phyloP scores from a whole-genome alignment of 2,797 vertebrate genomes.

The Myotis daubentonii region DNA sequence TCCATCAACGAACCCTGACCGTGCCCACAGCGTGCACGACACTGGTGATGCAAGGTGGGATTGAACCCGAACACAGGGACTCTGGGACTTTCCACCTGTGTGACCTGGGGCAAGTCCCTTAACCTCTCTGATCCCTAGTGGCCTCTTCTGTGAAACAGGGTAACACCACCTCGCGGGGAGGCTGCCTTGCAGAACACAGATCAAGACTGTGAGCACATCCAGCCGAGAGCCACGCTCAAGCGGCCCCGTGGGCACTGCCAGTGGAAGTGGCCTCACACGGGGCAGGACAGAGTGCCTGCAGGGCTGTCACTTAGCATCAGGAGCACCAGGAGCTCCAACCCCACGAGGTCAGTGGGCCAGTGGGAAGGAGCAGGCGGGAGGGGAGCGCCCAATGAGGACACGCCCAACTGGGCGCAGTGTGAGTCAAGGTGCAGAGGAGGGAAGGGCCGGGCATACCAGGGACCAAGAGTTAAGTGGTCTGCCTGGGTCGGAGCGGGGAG shows the following conservation, averaged over 20 bases:
- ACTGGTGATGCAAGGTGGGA: background rate
- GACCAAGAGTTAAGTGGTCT: background rate
- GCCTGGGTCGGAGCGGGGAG: background rate
- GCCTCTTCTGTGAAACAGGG: background rate
- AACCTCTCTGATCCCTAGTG: background rate
- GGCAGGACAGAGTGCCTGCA: background rate
- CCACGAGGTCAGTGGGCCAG: background rate
- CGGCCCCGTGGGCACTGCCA: background rate
- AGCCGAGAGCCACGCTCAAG: background rate
- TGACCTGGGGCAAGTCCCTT: constrained; percentile 10
- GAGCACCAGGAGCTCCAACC: background rate
- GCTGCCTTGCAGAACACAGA: background rate
- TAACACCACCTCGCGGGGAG: background rate
- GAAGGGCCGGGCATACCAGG: too few species aligned
- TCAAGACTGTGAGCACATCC: background rate
- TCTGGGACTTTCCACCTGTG: background rate
- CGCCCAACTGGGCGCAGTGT: rapidly evolving
- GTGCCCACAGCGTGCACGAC: background rate
- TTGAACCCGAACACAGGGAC: background rate
- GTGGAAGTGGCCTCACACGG: background rate
- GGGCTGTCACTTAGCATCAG: background rate
- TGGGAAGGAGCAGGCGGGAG: background rate
- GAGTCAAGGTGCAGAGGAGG: background rate
- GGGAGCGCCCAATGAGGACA: background rate
- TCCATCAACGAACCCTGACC: background rate